Evolutionary conservation across 2,888 invertebrate species (phyloP), one percentile per base, ranked within the genome.

Genomic region (Candidula unifasciata): DNA sequence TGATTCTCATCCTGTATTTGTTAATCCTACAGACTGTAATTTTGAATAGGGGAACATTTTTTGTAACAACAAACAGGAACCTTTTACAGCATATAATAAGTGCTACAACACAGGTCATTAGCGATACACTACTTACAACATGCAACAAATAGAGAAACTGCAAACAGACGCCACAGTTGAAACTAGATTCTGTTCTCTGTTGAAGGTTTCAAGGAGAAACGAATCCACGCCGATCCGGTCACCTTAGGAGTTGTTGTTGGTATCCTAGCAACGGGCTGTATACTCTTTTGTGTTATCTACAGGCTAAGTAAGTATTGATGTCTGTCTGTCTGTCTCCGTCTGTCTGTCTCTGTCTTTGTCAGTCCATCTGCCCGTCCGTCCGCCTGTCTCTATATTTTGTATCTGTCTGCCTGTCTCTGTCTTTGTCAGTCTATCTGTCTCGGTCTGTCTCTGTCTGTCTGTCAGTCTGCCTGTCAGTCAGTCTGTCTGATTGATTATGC

Each of bases 401-500:
- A 13, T 44, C 44, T 44, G 44, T 44, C 44, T 44, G 44, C 13
- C 44, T 44, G 44, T 44, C 44, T 44, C 8, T 44, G 24, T 66
- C n/a, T 80, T 68, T 66, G 37, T 80, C 80, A 37, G 37, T 66
- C 80, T 80, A 35, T 68, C 80, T 66, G 33, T 80, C 80, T 60
- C 16, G 60, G 33, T 79, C 27, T 79, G 33, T 79, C 33, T 79
- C 64, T 60, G 35, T 79, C 64, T 79, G 33, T 79, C 79, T 64
- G 6, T 57, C 60, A 64, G 54, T 79, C 33, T 66, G 54, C 27
- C 13, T 79, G 54, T 79, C 30, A 64, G n/a, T 79, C 60, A 64
- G 44, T 54, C n/a, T 54, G 76, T n/a, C n/a, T n/a, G n/a, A n/a
- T n/a, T n/a, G n/a, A n/a, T 52, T n/a, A 35, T 74, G n/a, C 6